A percentile compares a stretch with the other conserved stretches of the same genome.
Conservation (phyloP, 2,113 vertebrate genomes). For the Chionodraco myersi region DNA sequence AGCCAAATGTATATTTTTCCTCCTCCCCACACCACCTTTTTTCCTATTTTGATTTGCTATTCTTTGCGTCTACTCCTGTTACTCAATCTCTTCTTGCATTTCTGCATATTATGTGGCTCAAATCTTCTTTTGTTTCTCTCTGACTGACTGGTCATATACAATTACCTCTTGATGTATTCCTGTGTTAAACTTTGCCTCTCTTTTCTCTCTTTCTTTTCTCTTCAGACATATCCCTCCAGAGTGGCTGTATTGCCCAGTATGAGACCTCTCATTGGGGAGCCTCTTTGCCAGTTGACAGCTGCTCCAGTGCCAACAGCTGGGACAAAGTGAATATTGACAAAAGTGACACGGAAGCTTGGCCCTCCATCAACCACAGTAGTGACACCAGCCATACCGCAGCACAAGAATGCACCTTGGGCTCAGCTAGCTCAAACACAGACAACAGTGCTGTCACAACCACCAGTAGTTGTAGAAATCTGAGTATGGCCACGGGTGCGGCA, state of each 20-base stretch:
- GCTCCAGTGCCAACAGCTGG: conserved; percentile 86
- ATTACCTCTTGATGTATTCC: neutral
- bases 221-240: conserved; percentile 87
- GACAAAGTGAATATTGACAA: conserved; percentile 92
- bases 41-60: neutral
- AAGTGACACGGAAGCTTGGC: conserved; percentile 92
- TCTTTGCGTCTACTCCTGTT: neutral
- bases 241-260: conserved; percentile 91
- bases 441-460: conserved; percentile 82
- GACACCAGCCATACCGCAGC: conserved; percentile 77
- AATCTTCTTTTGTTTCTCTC: neutral
- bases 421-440: conserved; percentile 87
- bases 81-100: neutral
- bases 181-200: neutral
- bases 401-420: conserved; percentile 93
- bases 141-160: neutral
- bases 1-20: conserved; percentile 12
- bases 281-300: conserved; percentile 85
- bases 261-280: conserved; percentile 91
- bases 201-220: conserved; percentile 54
- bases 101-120: neutral
- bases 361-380: conserved; percentile 84
- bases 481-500: conserved; percentile 95
- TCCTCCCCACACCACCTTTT: neutral
- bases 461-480: conserved; percentile 81